Percentiles rank a stretch among this genome's conserved stretches.
Evolutionary conservation across 2,888 invertebrate genomes (phyloP).

Genomic region (Nephrotoma flavescens): DNA sequence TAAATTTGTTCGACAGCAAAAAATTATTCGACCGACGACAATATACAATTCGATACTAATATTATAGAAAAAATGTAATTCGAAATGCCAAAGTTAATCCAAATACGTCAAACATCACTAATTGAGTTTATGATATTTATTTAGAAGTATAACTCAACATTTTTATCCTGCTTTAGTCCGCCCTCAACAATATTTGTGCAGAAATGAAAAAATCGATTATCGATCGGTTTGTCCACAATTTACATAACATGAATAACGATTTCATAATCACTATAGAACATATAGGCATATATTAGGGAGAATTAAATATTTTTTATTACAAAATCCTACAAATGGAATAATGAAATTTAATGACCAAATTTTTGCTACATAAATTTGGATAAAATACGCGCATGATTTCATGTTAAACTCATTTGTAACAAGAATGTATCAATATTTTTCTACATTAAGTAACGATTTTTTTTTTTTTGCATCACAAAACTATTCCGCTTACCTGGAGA

Average conservation of each 20-base stretch:
- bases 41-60: neutral
- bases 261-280: neutral
- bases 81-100: neutral
- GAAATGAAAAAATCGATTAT: neutral
- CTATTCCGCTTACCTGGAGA: conserved; percentile 25
- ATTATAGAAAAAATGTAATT: neutral
- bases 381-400: neutral
- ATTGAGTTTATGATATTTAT: neutral
- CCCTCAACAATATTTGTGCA: neutral
- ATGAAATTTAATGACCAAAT: neutral
- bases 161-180: neutral
- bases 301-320: neutral
- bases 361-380: neutral
- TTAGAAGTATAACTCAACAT: too few relatives aligned
- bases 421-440: neutral
- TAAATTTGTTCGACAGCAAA: neutral
- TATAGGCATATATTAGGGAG: neutral
- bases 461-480: neutral
- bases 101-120: neutral
- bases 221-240: neutral
- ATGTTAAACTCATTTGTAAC: neutral
- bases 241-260: neutral
- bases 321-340: neutral
- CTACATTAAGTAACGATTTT: neutral
- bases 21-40: neutral